These are phyloP conservation scores for Nixonia krombeini DNA, from an alignment of 1,140 invertebrate genomes.

Conservation along the genomic window DNA sequence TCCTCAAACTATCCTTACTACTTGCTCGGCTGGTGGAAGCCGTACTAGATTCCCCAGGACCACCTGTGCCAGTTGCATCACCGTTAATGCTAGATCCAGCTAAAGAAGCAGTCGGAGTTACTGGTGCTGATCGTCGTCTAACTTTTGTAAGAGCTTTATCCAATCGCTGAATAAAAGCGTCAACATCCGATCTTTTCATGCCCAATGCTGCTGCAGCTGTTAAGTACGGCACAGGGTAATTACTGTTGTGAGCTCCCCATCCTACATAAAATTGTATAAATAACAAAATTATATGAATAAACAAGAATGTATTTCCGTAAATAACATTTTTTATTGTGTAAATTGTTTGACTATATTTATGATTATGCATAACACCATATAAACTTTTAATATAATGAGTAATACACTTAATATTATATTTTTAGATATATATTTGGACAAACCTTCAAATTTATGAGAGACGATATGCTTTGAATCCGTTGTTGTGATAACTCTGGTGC, in stretches of 20 bases:
- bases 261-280: too few species aligned
- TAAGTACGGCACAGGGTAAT: slow-evolving; percentile 77
- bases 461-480: slow-evolving; percentile 74
- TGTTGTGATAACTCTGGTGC: slow-evolving; percentile 76
- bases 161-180: slow-evolving; percentile 77
- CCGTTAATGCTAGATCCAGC: slow-evolving; percentile 67
- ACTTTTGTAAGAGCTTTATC: slow-evolving; percentile 74
- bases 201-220: slow-evolving; percentile 82
- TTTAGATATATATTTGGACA: too few species aligned
- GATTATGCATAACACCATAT: too few species aligned
- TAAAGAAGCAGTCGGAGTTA: slow-evolving; percentile 70
- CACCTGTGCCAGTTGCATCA: slow-evolving; percentile 60
- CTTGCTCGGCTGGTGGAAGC: slow-evolving; percentile 73
- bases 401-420: too few species aligned
- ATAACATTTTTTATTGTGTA: too few species aligned
- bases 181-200: slow-evolving; percentile 78
- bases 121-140: slow-evolving; percentile 70
- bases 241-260: slow-evolving; percentile 79
- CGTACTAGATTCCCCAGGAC: slow-evolving; percentile 67
- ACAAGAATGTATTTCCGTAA: too few species aligned
- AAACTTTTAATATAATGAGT: too few species aligned
- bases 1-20: slow-evolving; percentile 74
- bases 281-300: slow-evolving; percentile 18
- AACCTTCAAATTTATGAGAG: slow-evolving; percentile 75
- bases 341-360: too few species aligned